Evolutionary conservation across 2,888 invertebrate genomes (phyloP).

Genomic region (Drosophila testacea): DNA sequence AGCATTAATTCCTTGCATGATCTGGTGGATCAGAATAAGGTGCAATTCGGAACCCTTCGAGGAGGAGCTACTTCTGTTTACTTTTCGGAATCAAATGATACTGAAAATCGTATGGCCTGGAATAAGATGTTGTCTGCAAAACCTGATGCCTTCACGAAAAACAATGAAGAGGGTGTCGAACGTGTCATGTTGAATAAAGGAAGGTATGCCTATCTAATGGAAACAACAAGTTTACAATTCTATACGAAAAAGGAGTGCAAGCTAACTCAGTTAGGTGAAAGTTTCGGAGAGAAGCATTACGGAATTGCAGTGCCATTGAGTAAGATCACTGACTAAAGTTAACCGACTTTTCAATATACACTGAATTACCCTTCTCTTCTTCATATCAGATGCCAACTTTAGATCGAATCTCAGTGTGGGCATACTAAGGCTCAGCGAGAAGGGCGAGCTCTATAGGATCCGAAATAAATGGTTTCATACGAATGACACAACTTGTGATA

Average conservation of each 20-base stretch:
- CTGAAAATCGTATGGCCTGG: constrained; percentile 95
- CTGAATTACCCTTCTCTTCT: background rate
- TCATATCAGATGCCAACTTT: constrained; percentile 89
- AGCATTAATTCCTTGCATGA: constrained; percentile 96
- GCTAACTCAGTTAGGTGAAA: constrained; percentile 91
- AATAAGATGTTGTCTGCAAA: constrained; percentile 92
- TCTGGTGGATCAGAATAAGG: constrained; percentile 95
- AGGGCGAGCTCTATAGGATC: constrained; percentile 91
- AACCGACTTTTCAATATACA: background rate
- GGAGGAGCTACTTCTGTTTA: constrained; percentile 96
- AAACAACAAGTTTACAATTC: constrained; percentile 97
- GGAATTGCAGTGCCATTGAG: constrained; percentile 96
- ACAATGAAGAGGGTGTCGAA: constrained; percentile 93
- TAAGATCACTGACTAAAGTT: constrained; percentile 85
- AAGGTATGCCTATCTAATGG: constrained; percentile 97
- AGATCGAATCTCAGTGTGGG: constrained; percentile 93
- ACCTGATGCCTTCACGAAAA: constrained; percentile 92
- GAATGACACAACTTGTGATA: constrained; percentile 85
- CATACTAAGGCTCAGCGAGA: constrained; percentile 96
- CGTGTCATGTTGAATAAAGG: constrained; percentile 91
- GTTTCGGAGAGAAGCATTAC: constrained; percentile 96
- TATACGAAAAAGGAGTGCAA: constrained; percentile 92
- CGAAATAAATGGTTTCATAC: constrained; percentile 96
- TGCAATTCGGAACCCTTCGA: constrained; percentile 95
- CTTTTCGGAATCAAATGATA: constrained; percentile 94